These are phyloP conservation scores for Manis crassicaudata DNA, from an alignment of 2,797 vertebrate genomes.

Conservation along the genomic window DNA sequence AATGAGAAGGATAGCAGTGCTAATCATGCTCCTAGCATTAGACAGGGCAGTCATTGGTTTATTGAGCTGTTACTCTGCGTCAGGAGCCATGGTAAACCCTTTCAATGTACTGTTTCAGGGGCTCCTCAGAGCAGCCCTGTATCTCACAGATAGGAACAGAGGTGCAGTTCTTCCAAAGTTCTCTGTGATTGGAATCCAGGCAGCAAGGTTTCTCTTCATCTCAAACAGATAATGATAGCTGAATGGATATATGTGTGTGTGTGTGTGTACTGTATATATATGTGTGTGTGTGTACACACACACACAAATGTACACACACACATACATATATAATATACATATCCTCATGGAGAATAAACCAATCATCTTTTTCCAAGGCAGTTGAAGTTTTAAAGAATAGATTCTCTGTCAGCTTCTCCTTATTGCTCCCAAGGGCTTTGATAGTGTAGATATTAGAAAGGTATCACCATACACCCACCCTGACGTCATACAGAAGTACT, in stretches of 20 bases:
- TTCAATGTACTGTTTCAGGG: not conserved
- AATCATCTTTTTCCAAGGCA: not conserved
- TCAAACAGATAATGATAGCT: not conserved
- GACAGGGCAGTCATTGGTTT: not conserved
- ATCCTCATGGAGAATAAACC: not conserved
- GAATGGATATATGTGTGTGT: not conserved
- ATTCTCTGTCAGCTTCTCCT: not conserved
- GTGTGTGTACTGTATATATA: too few relatives aligned
- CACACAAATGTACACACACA: too few relatives aligned
- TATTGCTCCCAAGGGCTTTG: not conserved
- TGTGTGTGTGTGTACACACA: too few relatives aligned
- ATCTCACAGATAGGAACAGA: not conserved
- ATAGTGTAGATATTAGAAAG: not conserved
- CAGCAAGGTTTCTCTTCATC: not conserved
- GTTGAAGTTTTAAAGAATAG: not conserved
- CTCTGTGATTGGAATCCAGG: not conserved
- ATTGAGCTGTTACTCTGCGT: not conserved
- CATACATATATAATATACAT: not conserved
- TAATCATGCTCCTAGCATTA: not conserved
- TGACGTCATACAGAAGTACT: not conserved
- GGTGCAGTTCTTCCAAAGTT: not conserved
- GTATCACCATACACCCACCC: too few relatives aligned
- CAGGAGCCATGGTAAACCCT: not conserved
- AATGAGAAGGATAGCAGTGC: not conserved
- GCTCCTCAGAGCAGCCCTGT: not conserved